Evolutionary conservation across 2,888 invertebrate species (phyloP), one percentile per base, ranked within the genome.

Genomic region (Lasioglossum zephyrum): DNA sequence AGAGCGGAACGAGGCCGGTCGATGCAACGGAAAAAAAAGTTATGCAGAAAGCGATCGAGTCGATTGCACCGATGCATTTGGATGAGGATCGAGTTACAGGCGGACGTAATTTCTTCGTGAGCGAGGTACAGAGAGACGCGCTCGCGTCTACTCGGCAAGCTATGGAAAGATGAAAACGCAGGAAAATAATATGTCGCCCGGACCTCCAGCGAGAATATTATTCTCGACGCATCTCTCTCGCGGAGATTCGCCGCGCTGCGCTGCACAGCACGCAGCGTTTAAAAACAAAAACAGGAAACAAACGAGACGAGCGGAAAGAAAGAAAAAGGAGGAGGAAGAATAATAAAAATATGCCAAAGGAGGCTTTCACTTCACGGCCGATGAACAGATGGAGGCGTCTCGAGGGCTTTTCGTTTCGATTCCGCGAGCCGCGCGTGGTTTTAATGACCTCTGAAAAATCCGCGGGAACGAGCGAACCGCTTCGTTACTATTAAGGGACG

Each of bases 331-430:
- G 63, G 16, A 31, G 13, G 31, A 6, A 13, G 36, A 16, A 63
- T 66, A 77, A 63, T 6, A 66, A 36, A 36, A 73, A 79, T 85
- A 85, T 74, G 41, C 49, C 66, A 69, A 82, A 79, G 82, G 70
- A 86, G 82, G 85, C 85, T 86, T 86, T 86, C 85, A 85, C 86
- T 85, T 86, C 85, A 86, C 85, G 86, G 77, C 57, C 73, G 85
- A 76, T 85, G 85, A 85, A 44, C 85, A 85, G 79, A 79, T 53
- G 80, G 79, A 74, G 66, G 77, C 73, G 77, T 85, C 79, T 78
- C 79, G 85, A 79, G 86, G 53, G 69, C 76, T 82, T 81, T 79
- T 86, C 86, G 86, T 85, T 85, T 85, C 79, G 63, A 77, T 79
- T 82, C 75, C 79, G 76, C 49, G 49, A 26, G 47, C 69, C 66